Conservation (phyloP, 2,888 invertebrate genomes). For the Trichogramma dendrolimi region DNA sequence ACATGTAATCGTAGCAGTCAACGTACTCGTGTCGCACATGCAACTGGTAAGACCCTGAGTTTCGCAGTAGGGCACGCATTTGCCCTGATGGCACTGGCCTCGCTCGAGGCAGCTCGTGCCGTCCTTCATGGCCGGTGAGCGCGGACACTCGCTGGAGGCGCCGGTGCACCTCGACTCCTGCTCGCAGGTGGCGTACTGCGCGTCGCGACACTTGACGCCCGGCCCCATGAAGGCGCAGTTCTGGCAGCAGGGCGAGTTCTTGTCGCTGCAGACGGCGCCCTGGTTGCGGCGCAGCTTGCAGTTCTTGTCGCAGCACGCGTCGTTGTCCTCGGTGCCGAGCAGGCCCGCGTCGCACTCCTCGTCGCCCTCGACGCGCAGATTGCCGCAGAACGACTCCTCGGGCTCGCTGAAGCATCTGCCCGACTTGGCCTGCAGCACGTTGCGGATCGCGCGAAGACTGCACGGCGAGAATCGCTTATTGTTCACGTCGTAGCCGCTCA, state of each 20-base stretch:
- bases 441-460: conserved; percentile 85
- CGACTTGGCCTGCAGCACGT: conserved; percentile 88
- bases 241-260: conserved; percentile 93
- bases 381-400: conserved; percentile 94
- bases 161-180: conserved; percentile 88
- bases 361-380: conserved; percentile 88
- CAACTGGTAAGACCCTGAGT: conserved; percentile 89
- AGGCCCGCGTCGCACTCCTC: conserved; percentile 96
- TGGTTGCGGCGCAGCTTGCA: conserved; percentile 78
- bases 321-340: conserved; percentile 87
- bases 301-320: conserved; percentile 88
- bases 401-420: conserved; percentile 89
- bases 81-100: conserved; percentile 85
- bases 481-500: conserved; percentile 93
- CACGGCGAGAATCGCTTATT: conserved; percentile 97
- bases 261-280: conserved; percentile 92
- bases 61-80: conserved; percentile 92
- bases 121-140: conserved; percentile 82
- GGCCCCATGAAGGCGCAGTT: conserved; percentile 82
- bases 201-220: conserved; percentile 83
- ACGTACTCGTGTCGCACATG: conserved; percentile 89
- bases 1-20: not conserved
- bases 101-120: conserved; percentile 86
- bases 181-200: conserved; percentile 87
- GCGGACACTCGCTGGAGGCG: conserved; percentile 72